A percentile compares a stretch with the other conserved stretches of the same genome.
These are phyloP conservation scores for Crossaster papposus DNA, from an alignment of 53 echinoderm and acorn worm genomes.

Conservation along the genomic window DNA sequence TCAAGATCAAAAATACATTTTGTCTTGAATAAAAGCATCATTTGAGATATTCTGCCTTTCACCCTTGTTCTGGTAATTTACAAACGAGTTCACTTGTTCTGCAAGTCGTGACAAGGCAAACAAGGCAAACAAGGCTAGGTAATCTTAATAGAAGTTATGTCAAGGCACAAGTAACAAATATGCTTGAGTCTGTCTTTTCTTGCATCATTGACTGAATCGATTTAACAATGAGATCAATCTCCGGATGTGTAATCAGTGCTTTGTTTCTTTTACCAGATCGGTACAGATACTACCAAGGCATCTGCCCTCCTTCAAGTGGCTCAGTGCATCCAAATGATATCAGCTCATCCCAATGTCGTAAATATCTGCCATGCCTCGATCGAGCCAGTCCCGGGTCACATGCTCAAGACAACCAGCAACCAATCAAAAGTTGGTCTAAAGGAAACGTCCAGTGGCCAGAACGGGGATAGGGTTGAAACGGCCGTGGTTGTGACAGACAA, in stretches of 20 bases:
- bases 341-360: slow-evolving; percentile 78
- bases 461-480: slow-evolving; percentile 57
- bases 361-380: slow-evolving; percentile 52
- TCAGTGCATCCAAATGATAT: slow-evolving; percentile 61
- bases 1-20: too few species aligned
- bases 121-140: too few species aligned
- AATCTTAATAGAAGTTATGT: too few species aligned
- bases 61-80: too few species aligned
- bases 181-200: too few species aligned
- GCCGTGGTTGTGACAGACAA: slow-evolving; percentile 69
- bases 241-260: background rate
- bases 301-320: slow-evolving; percentile 65
- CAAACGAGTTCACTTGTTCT: too few species aligned
- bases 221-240: background rate
- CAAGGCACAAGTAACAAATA: too few species aligned
- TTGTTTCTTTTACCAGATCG: slow-evolving; percentile 42
- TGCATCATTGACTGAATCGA: too few species aligned
- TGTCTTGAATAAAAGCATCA: too few species aligned
- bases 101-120: too few species aligned
- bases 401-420: background rate
- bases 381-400: slow-evolving; percentile 34
- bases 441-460: slow-evolving; percentile 27
- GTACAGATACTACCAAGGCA: slow-evolving; percentile 55
- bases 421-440: background rate
- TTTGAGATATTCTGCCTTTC: too few species aligned